Evolutionary conservation across 2,113 vertebrate species (phyloP), one percentile per base, ranked within the genome.

Genomic region (Serilophus lunatus): DNA sequence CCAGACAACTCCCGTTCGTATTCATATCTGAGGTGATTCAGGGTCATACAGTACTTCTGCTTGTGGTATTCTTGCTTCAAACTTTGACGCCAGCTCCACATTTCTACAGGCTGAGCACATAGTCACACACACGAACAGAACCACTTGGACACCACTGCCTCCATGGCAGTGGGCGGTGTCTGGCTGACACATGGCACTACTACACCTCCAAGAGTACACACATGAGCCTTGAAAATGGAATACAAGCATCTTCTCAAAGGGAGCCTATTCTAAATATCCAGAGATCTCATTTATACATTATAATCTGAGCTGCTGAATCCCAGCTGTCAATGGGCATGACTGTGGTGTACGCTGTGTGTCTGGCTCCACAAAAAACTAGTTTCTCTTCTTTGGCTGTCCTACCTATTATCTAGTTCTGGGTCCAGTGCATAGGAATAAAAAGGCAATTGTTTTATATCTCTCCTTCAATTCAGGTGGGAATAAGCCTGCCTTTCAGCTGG

Each of bases 1-100:
- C 60, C 69, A 81, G 60, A 71, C 44, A 81, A 36, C 60, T 93
- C 64, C 40, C 44, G 29, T 78, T 94, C 88, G 20, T 78, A 59
- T 88, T 90, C 85, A 59, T 1, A 2, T 88, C 75, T 77, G 44
- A 59, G 45, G 63, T 93, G 31, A 38, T 57, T 82, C 78, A 75
- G 72, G 60, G 68, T 96, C 85, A 90, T 60, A 26, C 72, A 82
- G 89, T 80, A 75, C 90, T 97, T 90, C 92, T 96, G 51, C 72
- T 89, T 86, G 50, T 38, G 24, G 60, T 92, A 3, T 74, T 93
- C 50, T 74, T 88, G 68, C 64, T 88, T 90, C 88, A 36, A 47
- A 13, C 44, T 81, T 75, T 25, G 44, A 44, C 68, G 60, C 35
- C 56, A 53, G 28, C 56, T 88, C 49, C 2, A 4, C 38, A 42